Evolutionary conservation across 1,140 invertebrate species (phyloP).

Genomic region (Sogatella furcifera): DNA sequence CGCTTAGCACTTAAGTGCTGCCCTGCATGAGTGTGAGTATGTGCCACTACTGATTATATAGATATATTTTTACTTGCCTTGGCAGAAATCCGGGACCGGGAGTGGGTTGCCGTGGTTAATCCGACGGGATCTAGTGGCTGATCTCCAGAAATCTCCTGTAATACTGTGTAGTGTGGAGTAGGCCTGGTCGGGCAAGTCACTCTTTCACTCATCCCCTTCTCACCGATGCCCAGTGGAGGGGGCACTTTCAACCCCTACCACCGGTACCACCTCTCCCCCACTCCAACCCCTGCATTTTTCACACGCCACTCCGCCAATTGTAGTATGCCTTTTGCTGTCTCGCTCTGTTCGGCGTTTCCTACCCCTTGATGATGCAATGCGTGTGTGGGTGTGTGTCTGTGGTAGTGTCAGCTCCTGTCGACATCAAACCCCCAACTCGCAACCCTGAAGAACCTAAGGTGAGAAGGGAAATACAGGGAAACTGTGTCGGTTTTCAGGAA

Average conservation of each 20-base stretch:
- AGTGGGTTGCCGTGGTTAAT: background rate
- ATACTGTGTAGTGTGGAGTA: background rate
- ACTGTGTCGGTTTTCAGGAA: no score
- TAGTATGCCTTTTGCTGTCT: background rate
- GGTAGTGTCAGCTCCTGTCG: background rate
- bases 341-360: background rate
- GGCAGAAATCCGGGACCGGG: background rate
- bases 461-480: no score
- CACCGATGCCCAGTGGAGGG: background rate
- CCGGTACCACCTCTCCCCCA: background rate
- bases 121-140: background rate
- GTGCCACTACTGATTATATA: background rate
- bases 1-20: no score
- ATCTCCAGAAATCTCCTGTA: conserved; percentile 4
- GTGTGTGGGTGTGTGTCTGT: background rate
- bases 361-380: background rate
- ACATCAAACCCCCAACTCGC: no score
- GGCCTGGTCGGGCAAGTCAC: background rate
- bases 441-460: no score
- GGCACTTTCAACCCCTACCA: background rate
- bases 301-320: background rate
- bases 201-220: no score
- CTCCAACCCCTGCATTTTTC: background rate
- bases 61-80: conserved; percentile 3
- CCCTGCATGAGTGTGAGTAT: background rate